These are phyloP conservation scores for Hylomyscus alleni DNA, from an alignment of 2,797 vertebrate genomes.

Conservation along the genomic window DNA sequence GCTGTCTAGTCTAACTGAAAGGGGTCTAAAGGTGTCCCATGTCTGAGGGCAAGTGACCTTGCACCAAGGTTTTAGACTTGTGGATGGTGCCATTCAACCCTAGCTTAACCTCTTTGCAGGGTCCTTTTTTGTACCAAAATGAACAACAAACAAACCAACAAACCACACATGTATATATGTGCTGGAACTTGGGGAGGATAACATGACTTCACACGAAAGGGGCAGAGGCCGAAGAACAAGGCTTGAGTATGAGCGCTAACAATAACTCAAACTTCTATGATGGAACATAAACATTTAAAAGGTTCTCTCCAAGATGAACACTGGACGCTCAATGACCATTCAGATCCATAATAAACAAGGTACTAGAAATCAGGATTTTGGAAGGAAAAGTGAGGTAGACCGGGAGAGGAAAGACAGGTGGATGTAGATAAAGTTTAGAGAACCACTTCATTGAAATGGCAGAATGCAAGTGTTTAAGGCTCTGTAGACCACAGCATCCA, in stretches of 20 bases:
- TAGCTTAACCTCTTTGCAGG: neutral
- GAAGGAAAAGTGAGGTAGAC: conserved; percentile 7
- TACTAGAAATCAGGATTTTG: conserved; percentile 8
- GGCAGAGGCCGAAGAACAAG: neutral
- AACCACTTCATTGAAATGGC: neutral
- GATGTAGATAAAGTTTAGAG: neutral
- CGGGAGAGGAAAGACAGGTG: neutral
- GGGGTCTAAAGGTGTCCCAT: conserved; percentile 3
- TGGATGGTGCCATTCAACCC: neutral
- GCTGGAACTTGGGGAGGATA: neutral
- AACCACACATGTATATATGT: neutral
- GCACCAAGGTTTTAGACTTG: neutral
- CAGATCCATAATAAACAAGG: neutral
- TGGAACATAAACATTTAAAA: neutral
- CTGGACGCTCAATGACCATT: neutral
- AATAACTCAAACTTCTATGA: neutral
- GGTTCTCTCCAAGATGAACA: conserved; percentile 32
- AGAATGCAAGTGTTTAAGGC: neutral
- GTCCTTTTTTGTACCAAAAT: neutral
- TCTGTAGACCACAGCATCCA: neutral
- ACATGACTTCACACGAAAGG: neutral
- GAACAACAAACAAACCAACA: neutral
- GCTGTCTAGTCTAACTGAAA: neutral
- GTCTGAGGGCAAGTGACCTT: neutral
- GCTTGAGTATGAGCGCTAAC: neutral